Base-by-base conservation (phyloP, 1,140 invertebrate genomes). In the Drosophila suzukii region DNA sequence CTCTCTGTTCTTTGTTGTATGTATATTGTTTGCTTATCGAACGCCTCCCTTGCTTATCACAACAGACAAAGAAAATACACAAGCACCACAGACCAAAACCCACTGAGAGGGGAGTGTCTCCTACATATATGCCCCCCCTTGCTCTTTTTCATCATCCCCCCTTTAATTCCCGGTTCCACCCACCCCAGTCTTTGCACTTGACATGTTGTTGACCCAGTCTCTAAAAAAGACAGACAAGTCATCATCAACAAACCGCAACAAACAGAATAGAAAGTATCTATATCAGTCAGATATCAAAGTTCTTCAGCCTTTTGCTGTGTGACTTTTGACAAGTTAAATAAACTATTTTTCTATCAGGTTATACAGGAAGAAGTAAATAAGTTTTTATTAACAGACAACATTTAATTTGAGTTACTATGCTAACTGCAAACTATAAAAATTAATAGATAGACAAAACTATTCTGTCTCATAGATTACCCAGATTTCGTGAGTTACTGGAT, bases 161-260 rank as follows among this genome's bases (percentile, higher is more conserved):
- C 54, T 5, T 24, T 56, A n/a, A 17, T 43, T n/a, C n/a, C 12
- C 27, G 32, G 10, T 24, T 47, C 44, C 11, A 12, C n/a, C 36
- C 30, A 12, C n/a, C 44, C 30, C 32, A 7, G 54, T 56, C 53
- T 43, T 51, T 71, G 78, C 82, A 88, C 82, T 86, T 88, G 83
- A 81, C 84, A 88, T 88, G 84, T 83, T 88, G 78, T 88, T 88
- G 83, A 86, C 83, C 83, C 84, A 86, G 65, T 88, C 75, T 67
- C 60, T 54, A 34, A 20, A 57, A 44, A 75, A 79, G 39, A 62
- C 56, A 39, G 34, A 47, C 50, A 27, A 41, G 53, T 43, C 47
- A 50, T 43, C 67, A 61, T 43, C 70, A 44, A 60, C 36, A 53
- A 36, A 66, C 51, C 55, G 43, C 15, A 46, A 39, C 56, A 65